Evolutionary conservation across 2,888 invertebrate species (phyloP).

Genomic region (Pristionchus fissidentatus): DNA sequence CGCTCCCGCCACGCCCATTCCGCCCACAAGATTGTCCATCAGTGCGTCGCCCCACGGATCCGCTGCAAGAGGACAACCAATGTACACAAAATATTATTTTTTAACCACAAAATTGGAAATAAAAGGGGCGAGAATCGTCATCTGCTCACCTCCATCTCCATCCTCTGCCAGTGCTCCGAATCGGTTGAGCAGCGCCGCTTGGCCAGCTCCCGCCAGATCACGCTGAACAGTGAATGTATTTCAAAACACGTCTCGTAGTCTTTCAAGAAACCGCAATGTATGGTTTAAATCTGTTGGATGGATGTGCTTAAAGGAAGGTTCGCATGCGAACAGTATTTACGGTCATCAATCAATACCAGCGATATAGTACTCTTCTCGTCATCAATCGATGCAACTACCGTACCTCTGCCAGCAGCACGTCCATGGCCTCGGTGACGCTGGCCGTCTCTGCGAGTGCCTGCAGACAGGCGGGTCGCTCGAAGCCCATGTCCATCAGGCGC

Average conservation of each 20-base stretch:
- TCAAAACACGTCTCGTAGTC: background rate
- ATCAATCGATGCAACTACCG: background rate
- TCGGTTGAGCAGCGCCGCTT: constrained; percentile 51
- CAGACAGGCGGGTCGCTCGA: constrained; percentile 57
- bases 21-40: constrained; percentile 56
- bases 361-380: background rate
- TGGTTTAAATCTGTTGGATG: too few relatives aligned
- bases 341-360: background rate
- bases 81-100: background rate
- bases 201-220: constrained; percentile 35
- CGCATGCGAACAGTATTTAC: background rate
- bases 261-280: too few relatives aligned
- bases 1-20: background rate
- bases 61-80: background rate
- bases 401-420: constrained; percentile 32
- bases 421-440: constrained; percentile 43
- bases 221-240: background rate
- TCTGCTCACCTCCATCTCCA: constrained; percentile 53
- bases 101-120: background rate
- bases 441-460: constrained; percentile 54
- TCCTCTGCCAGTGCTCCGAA: constrained; percentile 57
- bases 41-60: too few relatives aligned
- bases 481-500: constrained; percentile 67
- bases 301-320: too few relatives aligned
- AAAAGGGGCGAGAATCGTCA: background rate